A percentile compares a stretch with the other conserved stretches of the same genome.
phyloP scores from a whole-genome alignment of 1,140 invertebrate genomes.

The Brachionus asplanchnoidis region DNA sequence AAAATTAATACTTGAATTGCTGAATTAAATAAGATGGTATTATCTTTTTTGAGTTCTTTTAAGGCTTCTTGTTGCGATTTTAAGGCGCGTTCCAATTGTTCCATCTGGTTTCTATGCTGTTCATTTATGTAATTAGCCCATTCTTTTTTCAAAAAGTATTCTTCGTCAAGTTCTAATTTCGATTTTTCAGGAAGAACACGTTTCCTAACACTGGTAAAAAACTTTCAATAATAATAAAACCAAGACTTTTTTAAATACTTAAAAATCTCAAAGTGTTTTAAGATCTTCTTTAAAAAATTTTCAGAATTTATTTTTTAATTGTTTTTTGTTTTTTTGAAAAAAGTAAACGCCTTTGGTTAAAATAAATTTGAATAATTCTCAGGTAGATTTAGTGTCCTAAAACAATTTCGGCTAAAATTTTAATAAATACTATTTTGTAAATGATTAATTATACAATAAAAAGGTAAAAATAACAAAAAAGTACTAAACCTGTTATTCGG shows the following conservation, averaged over 20 bases:
- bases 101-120: not conserved
- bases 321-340: not conserved
- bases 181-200: not conserved
- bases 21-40: not conserved
- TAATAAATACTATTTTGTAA: not conserved
- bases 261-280: not conserved
- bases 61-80: conserved; percentile 36
- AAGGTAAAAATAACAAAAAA: not conserved
- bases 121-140: conserved; percentile 29
- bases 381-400: not conserved
- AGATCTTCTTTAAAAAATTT: not conserved
- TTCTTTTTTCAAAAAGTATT: conserved; percentile 36
- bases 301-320: not conserved
- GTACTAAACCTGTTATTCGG: no score
- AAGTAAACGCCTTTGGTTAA: not conserved
- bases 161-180: not conserved
- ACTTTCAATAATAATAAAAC: not conserved
- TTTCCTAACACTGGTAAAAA: conserved; percentile 1
- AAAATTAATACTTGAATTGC: conserved; percentile 37
- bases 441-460: not conserved
- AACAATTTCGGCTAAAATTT: not conserved
- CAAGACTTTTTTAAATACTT: not conserved
- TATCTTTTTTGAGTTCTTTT: conserved; percentile 32
- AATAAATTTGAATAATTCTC: not conserved
- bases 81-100: not conserved